phyloP scores from a whole-genome alignment of 2,797 vertebrate genomes.

The Taeniopygia guttata region DNA sequence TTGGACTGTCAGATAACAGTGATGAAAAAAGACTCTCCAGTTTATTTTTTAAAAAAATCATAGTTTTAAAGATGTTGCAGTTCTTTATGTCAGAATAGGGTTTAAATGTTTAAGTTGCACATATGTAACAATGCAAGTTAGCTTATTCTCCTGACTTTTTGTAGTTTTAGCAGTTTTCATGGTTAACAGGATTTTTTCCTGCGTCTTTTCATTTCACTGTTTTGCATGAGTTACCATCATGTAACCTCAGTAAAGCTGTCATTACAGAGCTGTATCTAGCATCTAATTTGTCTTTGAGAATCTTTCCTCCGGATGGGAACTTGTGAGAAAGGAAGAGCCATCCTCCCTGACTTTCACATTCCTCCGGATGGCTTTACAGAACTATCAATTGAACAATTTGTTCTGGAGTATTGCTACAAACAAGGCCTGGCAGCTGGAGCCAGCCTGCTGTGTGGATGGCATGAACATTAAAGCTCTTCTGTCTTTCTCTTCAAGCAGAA shows the following conservation, averaged over 20 bases:
- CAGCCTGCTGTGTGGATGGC: neutral
- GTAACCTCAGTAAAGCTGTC: neutral
- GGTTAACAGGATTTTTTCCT: neutral
- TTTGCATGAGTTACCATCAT: neutral
- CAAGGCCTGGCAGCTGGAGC: slow-evolving; percentile 32
- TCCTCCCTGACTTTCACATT: neutral
- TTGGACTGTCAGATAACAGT: neutral
- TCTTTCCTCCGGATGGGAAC: neutral
- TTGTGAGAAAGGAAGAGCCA: neutral
- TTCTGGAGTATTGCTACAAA: slow-evolving; percentile 19
- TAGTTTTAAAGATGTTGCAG: neutral
- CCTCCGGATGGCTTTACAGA: neutral
- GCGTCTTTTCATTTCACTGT: neutral
- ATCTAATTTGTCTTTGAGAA: neutral
- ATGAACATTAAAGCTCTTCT: neutral
- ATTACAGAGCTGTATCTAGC: neutral
- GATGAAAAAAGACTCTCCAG: neutral
- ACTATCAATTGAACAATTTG: neutral
- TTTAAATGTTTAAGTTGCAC: neutral
- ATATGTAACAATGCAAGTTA: neutral
- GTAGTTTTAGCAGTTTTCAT: neutral
- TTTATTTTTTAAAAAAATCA: neutral
- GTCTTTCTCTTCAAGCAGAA: neutral
- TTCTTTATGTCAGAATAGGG: neutral
- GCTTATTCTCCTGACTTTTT: neutral